Percentiles rank a stretch among this genome's conserved stretches.
These are phyloP conservation scores for Eudasyphora cyanicolor DNA, from an alignment of 2,888 invertebrate genomes.

Conservation along the genomic window DNA sequence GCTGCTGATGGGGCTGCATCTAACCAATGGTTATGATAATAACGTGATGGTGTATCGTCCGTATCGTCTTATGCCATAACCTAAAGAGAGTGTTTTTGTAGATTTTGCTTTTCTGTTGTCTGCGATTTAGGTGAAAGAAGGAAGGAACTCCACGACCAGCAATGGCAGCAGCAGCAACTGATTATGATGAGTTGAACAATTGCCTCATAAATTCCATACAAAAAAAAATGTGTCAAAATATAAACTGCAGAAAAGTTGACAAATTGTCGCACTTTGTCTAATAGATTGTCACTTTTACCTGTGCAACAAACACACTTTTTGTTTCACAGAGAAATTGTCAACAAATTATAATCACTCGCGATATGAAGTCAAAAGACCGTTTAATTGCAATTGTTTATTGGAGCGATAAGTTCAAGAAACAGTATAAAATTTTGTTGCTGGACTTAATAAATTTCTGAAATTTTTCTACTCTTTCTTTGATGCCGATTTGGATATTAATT, in stretches of 20 bases:
- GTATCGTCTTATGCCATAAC: slow-evolving; percentile 2
- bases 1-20: neutral
- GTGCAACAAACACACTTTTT: too few relatives aligned
- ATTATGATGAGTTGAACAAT: neutral
- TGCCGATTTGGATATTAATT: too few relatives aligned
- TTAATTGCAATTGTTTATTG: too few relatives aligned
- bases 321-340: too few relatives aligned
- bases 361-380: too few relatives aligned
- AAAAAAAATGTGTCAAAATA: slow-evolving; percentile 10
- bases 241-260: neutral
- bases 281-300: neutral
- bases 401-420: too few relatives aligned
- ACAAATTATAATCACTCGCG: too few relatives aligned
- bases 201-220: too few relatives aligned
- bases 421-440: too few relatives aligned
- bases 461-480: too few relatives aligned
- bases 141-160: slow-evolving; percentile 61
- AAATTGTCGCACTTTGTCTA: slow-evolving; percentile 22
- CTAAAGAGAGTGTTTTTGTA: neutral
- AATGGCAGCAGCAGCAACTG: neutral
- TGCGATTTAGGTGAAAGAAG: slow-evolving; percentile 66
- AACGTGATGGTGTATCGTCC: neutral
- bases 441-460: too few relatives aligned
- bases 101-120: too few relatives aligned
- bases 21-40: slow-evolving; percentile 4